Base-by-base conservation (phyloP, 2,113 vertebrate species). In the Phoenicopterus ruber region DNA sequence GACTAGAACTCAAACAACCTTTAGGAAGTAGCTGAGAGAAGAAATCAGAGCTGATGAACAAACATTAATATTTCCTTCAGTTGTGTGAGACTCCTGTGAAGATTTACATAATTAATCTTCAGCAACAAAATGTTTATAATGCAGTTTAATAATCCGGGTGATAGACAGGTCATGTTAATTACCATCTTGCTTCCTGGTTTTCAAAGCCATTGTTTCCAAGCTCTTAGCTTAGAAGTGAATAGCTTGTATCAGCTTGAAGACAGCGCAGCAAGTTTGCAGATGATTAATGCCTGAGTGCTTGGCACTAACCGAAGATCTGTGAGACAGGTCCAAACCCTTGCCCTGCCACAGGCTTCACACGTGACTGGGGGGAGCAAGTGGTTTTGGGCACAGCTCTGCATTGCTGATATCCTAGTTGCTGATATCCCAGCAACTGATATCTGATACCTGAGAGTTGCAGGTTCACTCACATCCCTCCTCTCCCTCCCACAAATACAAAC, bases 71-170 rank as follows among this genome's bases (percentile, higher is more conserved):
- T 91, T 89, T 95, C 80, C 57, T 94, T 89, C 94, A 87, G 86
- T 82, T 85, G 54, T 73, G 73, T 82, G 46, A 76, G 70, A 72
- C 40, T 89, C 73, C 81, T 93, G 89, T 87, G 77, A 96, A 96
- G 88, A 95, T 94, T 96, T 95, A 88, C 94, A 80, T 95, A 96
- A 95, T 95, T 96, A 95, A 95, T 95, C 73, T 95, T 89, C 93
- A 85, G 86, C 50, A 77, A 80, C 94, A 96, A 97, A 97, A 93
- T 66, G 94, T 72, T 95, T 77, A 61, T 61, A 93, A 91, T 65
- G 70, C 73, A 58, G 78, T 95, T 92, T 95, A 95, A 95, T 95
- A 94, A 93, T 80, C 78, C 89, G 78, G 31, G 81, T 91, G 94
- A 93, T 71, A 89, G 69, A 49, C 88, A 69, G 93, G 95, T 95